These are phyloP conservation scores for Melanostigma gelatinosum DNA, from an alignment of 2,113 vertebrate genomes.

Conservation along the genomic window DNA sequence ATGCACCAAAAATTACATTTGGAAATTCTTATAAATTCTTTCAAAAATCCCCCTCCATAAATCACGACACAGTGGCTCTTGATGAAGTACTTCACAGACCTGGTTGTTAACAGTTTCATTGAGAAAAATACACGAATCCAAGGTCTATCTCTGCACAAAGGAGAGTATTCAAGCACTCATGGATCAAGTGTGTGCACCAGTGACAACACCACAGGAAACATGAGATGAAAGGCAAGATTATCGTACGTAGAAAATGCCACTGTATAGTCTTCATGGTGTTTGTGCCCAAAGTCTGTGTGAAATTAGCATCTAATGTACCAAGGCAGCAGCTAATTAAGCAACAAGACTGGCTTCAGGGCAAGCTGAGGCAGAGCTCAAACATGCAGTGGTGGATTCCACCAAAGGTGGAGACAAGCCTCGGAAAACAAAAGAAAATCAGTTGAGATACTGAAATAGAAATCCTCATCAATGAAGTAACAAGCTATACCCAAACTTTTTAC, in stretches of 20 bases:
- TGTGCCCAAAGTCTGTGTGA: constrained; percentile 23
- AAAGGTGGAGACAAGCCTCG: neutral
- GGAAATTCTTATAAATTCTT: neutral
- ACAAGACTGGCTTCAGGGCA: constrained; percentile 35
- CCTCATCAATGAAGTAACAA: constrained; percentile 14
- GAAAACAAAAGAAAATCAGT: constrained; percentile 25
- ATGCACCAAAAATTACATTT: neutral
- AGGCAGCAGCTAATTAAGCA: constrained; percentile 38
- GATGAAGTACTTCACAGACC: neutral
- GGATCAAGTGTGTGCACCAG: neutral
- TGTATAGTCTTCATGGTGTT: constrained; percentile 7
- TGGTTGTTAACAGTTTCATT: neutral
- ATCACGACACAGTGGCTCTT: neutral
- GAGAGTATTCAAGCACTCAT: neutral
- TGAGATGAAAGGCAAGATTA: constrained; percentile 7
- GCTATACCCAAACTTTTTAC: constrained; percentile 10
- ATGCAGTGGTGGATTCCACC: neutral
- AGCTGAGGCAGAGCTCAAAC: constrained; percentile 18
- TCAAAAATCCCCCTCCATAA: neutral
- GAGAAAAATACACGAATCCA: neutral
- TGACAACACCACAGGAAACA: neutral
- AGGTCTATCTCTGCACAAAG: neutral
- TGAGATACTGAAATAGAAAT: constrained; percentile 27
- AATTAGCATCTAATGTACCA: constrained; percentile 42
- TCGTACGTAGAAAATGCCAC: neutral